Conservation (phyloP, 2,113 vertebrate species). For the Tiliqua scincoides region DNA sequence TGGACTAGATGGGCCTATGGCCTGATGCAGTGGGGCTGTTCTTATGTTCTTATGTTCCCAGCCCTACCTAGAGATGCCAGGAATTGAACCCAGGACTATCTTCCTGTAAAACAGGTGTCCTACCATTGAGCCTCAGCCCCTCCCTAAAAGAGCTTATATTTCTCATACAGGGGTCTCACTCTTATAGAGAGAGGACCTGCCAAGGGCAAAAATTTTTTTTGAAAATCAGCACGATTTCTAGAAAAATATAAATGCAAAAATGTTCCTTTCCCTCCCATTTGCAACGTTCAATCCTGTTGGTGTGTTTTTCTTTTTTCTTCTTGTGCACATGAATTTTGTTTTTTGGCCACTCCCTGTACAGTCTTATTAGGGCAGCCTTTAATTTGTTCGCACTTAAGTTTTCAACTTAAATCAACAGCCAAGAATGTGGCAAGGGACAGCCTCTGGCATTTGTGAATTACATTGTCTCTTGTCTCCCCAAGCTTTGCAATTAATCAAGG, state of each 20-base stretch:
- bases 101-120: no score
- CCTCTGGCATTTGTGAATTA: slow-evolving; percentile 73
- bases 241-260: not conserved
- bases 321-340: not conserved
- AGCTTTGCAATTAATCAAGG: slow-evolving; percentile 71
- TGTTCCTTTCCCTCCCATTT: slow-evolving; percentile 40
- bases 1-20: no score
- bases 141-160: no score
- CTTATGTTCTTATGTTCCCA: no score
- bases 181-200: not conserved
- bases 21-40: no score
- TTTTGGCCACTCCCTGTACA: slow-evolving; percentile 13
- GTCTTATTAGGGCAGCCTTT: slow-evolving; percentile 52
- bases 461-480: slow-evolving; percentile 68
- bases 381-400: slow-evolving; percentile 72
- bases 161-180: not conserved
- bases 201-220: not conserved
- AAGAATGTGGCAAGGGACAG: slow-evolving; percentile 69
- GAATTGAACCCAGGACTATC: no score
- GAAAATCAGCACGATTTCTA: not conserved
- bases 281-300: slow-evolving; percentile 50
- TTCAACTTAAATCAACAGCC: slow-evolving; percentile 67
- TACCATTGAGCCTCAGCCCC: no score
- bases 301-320: slow-evolving; percentile 58
- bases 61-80: no score